phyloP scores from a whole-genome alignment of 2,888 invertebrate genomes.

The Pollenia angustigena region DNA sequence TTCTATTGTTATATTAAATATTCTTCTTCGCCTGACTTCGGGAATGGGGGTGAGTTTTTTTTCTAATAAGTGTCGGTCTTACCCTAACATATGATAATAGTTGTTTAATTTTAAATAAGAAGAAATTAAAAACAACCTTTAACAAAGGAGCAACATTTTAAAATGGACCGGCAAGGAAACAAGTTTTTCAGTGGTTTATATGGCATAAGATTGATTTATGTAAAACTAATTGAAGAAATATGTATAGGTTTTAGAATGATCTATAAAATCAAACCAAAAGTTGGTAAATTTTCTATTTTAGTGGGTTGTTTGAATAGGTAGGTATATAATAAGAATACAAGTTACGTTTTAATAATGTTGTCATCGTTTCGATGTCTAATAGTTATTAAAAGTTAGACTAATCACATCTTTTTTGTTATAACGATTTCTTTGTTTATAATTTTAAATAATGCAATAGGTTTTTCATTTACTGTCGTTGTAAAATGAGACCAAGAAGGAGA shows the following conservation, averaged over 20 bases:
- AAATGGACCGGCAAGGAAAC: neutral
- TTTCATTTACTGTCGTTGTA: neutral
- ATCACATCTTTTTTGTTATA: conserved; percentile 35
- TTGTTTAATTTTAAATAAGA: conserved; percentile 30
- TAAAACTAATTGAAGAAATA: neutral
- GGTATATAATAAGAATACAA: neutral
- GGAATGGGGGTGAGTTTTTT: conserved; percentile 42
- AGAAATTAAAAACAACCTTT: conserved; percentile 12
- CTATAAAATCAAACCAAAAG: neutral
- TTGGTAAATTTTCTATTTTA: neutral
- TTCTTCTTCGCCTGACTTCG: neutral
- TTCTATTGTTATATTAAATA: conserved; percentile 33
- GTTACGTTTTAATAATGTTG: neutral
- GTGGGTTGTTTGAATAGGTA: neutral
- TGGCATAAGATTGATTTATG: neutral
- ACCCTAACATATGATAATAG: conserved; percentile 47
- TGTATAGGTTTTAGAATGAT: neutral
- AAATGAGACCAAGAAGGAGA: conserved; percentile 22
- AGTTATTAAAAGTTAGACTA: conserved; percentile 6
- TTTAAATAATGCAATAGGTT: conserved; percentile 5
- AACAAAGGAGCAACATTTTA: neutral
- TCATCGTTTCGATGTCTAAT: neutral
- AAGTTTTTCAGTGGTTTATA: neutral
- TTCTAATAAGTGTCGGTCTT: conserved; percentile 6
- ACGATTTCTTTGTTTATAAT: conserved; percentile 24